phyloP scores from a whole-genome alignment of 1,140 invertebrate species.

The Coptotermes formosanus region DNA sequence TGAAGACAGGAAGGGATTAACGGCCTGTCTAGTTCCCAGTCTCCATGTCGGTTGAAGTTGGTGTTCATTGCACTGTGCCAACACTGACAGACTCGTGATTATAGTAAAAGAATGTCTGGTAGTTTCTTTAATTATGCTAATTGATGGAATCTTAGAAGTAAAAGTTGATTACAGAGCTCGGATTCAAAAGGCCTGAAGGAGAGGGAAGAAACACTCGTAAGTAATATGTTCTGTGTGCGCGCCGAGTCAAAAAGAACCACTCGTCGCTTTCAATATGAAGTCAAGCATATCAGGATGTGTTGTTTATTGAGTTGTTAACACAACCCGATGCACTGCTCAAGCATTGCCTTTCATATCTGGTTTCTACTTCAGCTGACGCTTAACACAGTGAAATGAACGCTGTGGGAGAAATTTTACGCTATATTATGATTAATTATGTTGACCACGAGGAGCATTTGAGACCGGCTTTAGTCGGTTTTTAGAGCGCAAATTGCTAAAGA shows the following conservation, averaged over 20 bases:
- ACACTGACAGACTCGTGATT: neutral
- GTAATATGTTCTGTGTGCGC: neutral
- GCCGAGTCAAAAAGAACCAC: neutral
- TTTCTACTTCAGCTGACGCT: neutral
- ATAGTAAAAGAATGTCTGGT: neutral
- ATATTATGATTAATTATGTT: neutral
- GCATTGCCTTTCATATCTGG: neutral
- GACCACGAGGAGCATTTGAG: too few species aligned
- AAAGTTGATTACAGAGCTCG: slow-evolving; percentile 18
- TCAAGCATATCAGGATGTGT: neutral
- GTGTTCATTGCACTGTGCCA: neutral
- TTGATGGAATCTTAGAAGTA: slow-evolving; percentile 5
- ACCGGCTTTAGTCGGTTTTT: too few species aligned
- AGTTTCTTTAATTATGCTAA: slow-evolving; percentile 11
- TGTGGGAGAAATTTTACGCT: neutral
- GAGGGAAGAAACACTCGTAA: neutral
- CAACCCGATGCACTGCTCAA: neutral
- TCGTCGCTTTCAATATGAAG: neutral
- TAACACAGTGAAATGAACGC: neutral
- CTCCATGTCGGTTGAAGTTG: neutral
- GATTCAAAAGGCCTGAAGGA: neutral
- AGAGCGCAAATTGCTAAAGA: neutral
- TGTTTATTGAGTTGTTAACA: neutral
- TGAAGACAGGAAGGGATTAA: neutral
- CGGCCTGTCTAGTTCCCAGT: neutral